Conservation (phyloP, 2,888 invertebrate genomes). For the Lochmaea crataegi region DNA sequence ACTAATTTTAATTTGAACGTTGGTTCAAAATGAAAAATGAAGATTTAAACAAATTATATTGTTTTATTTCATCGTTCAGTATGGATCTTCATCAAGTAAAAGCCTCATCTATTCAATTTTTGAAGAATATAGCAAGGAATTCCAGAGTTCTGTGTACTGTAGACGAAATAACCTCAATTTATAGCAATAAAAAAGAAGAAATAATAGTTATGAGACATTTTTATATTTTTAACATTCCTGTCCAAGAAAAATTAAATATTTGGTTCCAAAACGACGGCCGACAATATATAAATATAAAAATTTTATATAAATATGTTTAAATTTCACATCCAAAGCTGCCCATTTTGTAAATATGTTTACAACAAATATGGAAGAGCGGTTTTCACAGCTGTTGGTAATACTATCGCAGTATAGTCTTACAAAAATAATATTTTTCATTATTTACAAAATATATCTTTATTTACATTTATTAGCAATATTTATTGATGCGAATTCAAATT, state of each 20-base stretch:
- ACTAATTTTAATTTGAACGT: too few relatives aligned
- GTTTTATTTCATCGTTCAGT: too few relatives aligned
- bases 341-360: constrained; percentile 1
- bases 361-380: constrained; percentile 12
- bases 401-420: constrained; percentile 11
- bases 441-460: constrained; percentile 9
- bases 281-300: neutral
- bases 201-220: neutral
- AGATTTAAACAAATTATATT: too few relatives aligned
- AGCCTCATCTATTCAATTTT: too few relatives aligned
- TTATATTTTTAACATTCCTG: neutral
- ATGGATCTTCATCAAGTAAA: too few relatives aligned
- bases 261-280: neutral
- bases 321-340: constrained; percentile 7
- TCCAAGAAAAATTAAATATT: neutral
- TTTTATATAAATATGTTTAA: neutral
- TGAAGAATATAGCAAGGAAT: too few relatives aligned
- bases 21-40: too few relatives aligned
- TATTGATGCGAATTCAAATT: neutral
- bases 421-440: neutral
- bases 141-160: too few relatives aligned
- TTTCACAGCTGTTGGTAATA: constrained; percentile 15
- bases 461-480: neutral
- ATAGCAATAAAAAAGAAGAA: too few relatives aligned
- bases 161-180: too few relatives aligned